phyloP scores from a whole-genome alignment of 1,140 invertebrate genomes.

The Bombus ignitus region DNA sequence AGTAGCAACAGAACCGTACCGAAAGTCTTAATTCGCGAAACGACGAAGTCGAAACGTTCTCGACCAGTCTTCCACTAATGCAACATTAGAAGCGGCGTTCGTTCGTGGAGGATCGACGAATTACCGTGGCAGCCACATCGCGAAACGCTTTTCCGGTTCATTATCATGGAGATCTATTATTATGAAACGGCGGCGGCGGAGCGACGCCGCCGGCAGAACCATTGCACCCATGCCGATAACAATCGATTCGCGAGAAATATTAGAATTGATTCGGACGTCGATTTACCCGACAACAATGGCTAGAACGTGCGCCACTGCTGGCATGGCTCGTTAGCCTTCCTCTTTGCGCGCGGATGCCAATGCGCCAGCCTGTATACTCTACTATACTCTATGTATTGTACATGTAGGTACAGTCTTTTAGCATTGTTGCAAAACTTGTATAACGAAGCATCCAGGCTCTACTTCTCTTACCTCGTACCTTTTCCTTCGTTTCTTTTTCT shows the following conservation, averaged over 20 bases:
- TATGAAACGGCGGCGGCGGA: constrained; percentile 1
- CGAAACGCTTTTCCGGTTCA: constrained; percentile 50
- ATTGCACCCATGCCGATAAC: constrained; percentile 31
- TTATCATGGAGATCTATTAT: constrained; percentile 54
- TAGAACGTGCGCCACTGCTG: constrained; percentile 40
- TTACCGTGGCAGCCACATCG: constrained; percentile 36
- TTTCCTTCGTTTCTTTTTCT: too few relatives aligned
- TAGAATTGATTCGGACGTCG: constrained; percentile 56
- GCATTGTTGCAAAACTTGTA: constrained; percentile 9
- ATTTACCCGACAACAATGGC: constrained; percentile 54
- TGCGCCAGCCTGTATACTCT: not conserved
- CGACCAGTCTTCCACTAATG: not conserved
- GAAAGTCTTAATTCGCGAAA: not conserved
- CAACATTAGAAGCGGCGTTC: constrained; percentile 13
- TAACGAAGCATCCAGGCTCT: constrained; percentile 1
- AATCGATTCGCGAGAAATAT: constrained; percentile 59
- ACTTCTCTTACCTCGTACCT: too few relatives aligned
- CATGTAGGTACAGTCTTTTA: not conserved
- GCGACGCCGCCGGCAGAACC: constrained; percentile 3
- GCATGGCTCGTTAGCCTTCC: constrained; percentile 53
- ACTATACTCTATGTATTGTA: too few relatives aligned
- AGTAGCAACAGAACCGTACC: not conserved
- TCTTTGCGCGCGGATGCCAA: constrained; percentile 35
- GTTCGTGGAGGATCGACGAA: constrained; percentile 20
- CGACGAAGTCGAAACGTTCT: not conserved